Evolutionary conservation across 2,888 invertebrate species (phyloP).

Genomic region (Synergus gifuensis): DNA sequence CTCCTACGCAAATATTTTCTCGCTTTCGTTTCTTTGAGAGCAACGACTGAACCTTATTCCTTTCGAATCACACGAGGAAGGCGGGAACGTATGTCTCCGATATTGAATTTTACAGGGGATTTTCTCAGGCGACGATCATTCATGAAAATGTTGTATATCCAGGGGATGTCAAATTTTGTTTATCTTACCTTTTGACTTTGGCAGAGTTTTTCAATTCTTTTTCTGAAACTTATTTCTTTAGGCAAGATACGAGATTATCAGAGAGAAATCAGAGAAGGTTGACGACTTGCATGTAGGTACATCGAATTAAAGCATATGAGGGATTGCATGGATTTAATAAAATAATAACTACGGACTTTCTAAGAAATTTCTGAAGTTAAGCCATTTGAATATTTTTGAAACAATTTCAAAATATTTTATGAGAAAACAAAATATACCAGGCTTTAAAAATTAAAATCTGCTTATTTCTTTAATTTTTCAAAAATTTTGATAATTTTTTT

Average conservation of each 20-base stretch:
- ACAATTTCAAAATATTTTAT: too few species aligned
- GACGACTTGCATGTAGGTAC: too few species aligned
- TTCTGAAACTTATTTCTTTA: neutral
- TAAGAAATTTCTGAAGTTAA: too few species aligned
- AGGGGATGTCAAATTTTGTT: slow-evolving; percentile 18
- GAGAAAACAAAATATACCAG: too few species aligned
- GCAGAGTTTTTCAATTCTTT: neutral
- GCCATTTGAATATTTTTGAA: too few species aligned
- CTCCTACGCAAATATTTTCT: slow-evolving; percentile 37
- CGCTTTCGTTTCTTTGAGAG: slow-evolving; percentile 35
- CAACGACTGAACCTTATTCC: slow-evolving; percentile 36
- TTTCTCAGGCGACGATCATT: slow-evolving; percentile 40
- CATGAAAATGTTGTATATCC: slow-evolving; percentile 17
- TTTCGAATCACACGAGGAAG: slow-evolving; percentile 21
- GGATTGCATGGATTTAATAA: too few species aligned
- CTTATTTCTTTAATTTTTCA: too few species aligned
- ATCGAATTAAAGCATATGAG: too few species aligned
- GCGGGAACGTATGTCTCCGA: slow-evolving; percentile 17
- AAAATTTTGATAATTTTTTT: too few species aligned
- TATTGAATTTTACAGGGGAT: slow-evolving; percentile 34
- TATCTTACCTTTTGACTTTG: slow-evolving; percentile 30
- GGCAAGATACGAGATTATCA: neutral
- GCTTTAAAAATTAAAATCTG: too few species aligned
- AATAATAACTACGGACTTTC: too few species aligned
- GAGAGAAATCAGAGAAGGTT: too few species aligned